Evolutionary conservation across 1,140 invertebrate species (phyloP).

Genomic region (Elysia chlorotica): DNA sequence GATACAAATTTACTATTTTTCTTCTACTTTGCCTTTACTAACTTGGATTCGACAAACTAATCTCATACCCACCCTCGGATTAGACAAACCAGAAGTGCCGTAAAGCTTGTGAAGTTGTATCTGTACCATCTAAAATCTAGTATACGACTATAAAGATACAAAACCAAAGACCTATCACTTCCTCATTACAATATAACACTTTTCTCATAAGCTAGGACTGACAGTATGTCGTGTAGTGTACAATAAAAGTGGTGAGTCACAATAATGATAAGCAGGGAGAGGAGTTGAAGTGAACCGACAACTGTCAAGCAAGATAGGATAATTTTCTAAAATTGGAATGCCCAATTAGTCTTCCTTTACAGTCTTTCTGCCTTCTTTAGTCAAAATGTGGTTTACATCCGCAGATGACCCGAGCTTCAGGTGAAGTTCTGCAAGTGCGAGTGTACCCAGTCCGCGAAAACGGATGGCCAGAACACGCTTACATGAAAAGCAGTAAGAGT

Average conservation of each 20-base stretch:
- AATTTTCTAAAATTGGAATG: neutral
- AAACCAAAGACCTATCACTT: neutral
- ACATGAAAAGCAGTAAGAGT: neutral
- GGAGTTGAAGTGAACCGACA: neutral
- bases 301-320: neutral
- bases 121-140: neutral
- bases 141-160: neutral
- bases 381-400: neutral
- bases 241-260: no score
- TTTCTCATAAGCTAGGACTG: neutral
- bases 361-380: neutral
- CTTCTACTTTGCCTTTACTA: no score
- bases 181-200: neutral
- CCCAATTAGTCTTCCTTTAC: neutral
- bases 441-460: neutral
- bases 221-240: neutral
- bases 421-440: slow-evolving; percentile 14
- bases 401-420: slow-evolving; percentile 5
- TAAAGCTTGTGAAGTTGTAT: neutral
- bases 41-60: no score
- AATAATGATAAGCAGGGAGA: no score
- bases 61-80: no score
- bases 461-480: neutral
- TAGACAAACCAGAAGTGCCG: no score
- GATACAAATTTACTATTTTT: no score